These are phyloP conservation scores for Perccottus glenii DNA, from an alignment of 2,113 vertebrate genomes.

Conservation along the genomic window DNA sequence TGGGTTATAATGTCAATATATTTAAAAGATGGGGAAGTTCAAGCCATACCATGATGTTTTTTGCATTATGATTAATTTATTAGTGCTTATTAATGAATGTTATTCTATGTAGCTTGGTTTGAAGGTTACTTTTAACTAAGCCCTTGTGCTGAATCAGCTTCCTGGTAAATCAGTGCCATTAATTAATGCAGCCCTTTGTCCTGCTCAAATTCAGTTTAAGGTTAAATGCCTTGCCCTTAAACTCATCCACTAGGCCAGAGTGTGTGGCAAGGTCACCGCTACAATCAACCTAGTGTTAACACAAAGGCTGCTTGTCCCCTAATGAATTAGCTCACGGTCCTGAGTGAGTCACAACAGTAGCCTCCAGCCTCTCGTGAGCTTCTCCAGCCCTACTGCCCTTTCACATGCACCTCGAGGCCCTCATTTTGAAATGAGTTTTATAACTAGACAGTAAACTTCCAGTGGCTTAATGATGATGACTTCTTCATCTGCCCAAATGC, in stretches of 20 bases:
- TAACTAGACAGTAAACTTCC: constrained; percentile 86
- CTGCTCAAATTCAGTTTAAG: constrained; percentile 76
- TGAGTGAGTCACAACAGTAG: constrained; percentile 22
- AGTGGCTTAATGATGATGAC: constrained; percentile 93
- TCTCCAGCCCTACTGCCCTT: constrained; percentile 70
- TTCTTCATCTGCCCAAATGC: constrained; percentile 96
- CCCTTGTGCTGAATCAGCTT: constrained; percentile 30
- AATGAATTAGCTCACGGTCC: constrained; percentile 73
- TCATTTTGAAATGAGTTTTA: constrained; percentile 85
- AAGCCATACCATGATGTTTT: too few relatives aligned
- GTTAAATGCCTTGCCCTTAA: constrained; percentile 83
- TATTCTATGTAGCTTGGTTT: background rate
- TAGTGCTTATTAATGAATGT: too few relatives aligned
- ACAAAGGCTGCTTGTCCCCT: constrained; percentile 75
- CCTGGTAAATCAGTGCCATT: constrained; percentile 22
- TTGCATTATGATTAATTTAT: too few relatives aligned
- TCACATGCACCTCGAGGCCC: constrained; percentile 70
- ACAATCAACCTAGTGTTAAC: constrained; percentile 65
- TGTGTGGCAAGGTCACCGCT: constrained; percentile 81
- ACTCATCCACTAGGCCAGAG: constrained; percentile 71
- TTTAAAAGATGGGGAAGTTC: too few relatives aligned
- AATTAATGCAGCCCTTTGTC: constrained; percentile 59
- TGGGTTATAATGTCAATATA: too few relatives aligned
- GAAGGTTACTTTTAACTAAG: background rate
- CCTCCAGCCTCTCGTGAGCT: constrained; percentile 42